Evolutionary conservation across 2,888 invertebrate species (phyloP), one percentile per base, ranked within the genome.

Genomic region (Coenonympha arcania): DNA sequence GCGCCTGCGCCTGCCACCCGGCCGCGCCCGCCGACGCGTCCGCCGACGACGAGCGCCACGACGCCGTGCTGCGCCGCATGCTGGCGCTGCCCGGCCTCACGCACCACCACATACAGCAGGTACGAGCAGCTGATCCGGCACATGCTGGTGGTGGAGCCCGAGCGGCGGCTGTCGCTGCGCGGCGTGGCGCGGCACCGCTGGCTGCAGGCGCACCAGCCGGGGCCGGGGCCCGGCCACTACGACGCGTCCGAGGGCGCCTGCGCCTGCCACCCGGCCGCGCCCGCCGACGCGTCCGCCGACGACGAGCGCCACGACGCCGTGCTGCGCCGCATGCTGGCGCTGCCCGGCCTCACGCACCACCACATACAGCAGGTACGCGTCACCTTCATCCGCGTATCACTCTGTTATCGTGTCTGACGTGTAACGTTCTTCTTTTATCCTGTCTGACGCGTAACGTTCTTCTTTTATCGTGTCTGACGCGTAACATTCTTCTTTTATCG

Each of bases 71-170:
- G 62, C 92, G 93, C 57, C 93, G 93, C 68, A 95, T 95, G 95
- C 86, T 92, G 43, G 89, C 92, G 61, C 82, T 95, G 63, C 94
- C 94, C 1, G 93, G 92, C 3, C 86, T 95, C 37, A 91, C 92
- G 53, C 89, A 90, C 59, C 90, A 90, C 30, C 90, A 91, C 69
- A 91, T 95, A 52, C 87, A 92, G 45, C 88, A 90, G 81, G 89
- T 89, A 57, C 24, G 24, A 98, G 77, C 93, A 95, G 73, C 86
- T 98, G 20, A 95, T 98, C 64, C 89, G 96, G 2, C 95, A 96
- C 75, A 97, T 98, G 97, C 77, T 98, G 60, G 93, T 96, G 15
- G 93, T 96, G 56, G 96, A 96, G 68, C 95, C 97, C 0, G 93
- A 94, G 63, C 90, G 92, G 66, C 88, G 98, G 46, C 89, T 93